Base-by-base conservation (phyloP, 1,140 invertebrate species). In the Aphaenogaster rudis region DNA sequence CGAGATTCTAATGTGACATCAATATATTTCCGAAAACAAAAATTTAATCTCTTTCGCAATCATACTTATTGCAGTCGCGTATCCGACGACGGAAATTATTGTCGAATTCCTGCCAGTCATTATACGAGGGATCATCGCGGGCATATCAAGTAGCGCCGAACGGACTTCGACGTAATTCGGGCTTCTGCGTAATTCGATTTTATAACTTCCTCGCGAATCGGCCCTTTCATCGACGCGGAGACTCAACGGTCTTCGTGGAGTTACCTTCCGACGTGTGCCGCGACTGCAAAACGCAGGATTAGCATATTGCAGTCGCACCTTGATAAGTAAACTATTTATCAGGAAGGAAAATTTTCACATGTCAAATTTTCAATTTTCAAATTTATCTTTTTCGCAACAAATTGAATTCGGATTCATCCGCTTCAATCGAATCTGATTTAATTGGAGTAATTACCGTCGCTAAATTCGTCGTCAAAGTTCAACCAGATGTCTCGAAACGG, bases 121-220 rank as follows among this genome's bases (percentile, higher is more conserved):
- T 88, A 88, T 88, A 80, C 63, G 71, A 67, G 61, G 80, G 79
- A 57, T 85, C 89, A 69, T 81, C 79, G 48, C 59, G 86, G 81
- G 88, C 89, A 88, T 91, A 90, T 88, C 80, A 91, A 91, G 84
- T 88, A 76, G 69, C 69, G 42, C n/a, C 39, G 48, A 42, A 63
- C 72, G 59, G 72, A 66, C 71, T 80, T 79, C 82, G 79, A 28
- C 52, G 52, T 50, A 81, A 80, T 74, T 48, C 54, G 42, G 57
- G 61, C 61, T 86, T 71, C 82, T 39, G 36, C 74, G 77, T 91
- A 78, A 77, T 66, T 61, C 88, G 89, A 92, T 93, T 95, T 95
- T 94, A 95, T 80, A 93, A 93, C 94, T 95, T 95, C 94, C 94
- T 93, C 89, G 90, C 67, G 64, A 45, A 72, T 63, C 17, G 77